These are phyloP conservation scores for Actias luna DNA, from an alignment of 2,888 invertebrate species.

Conservation along the genomic window DNA sequence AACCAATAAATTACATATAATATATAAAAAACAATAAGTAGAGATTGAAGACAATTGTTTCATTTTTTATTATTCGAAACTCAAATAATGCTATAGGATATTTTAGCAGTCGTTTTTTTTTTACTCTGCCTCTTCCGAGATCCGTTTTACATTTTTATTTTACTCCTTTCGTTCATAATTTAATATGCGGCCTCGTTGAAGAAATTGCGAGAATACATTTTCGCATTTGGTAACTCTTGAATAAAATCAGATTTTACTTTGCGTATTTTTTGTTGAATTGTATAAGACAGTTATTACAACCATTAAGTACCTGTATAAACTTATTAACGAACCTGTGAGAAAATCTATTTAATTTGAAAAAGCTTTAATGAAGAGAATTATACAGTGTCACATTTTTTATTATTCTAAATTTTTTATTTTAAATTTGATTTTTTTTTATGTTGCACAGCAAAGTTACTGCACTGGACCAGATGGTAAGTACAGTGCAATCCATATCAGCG, in stretches of 20 bases:
- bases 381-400: neutral
- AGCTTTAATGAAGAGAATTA: neutral
- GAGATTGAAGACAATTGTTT: neutral
- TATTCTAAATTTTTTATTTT: too few relatives aligned
- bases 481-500: too few relatives aligned
- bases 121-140: constrained; percentile 52
- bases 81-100: constrained; percentile 37
- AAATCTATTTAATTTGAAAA: neutral
- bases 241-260: constrained; percentile 57
- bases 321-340: neutral
- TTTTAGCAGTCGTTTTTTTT: constrained; percentile 45
- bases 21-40: neutral
- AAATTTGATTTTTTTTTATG: too few relatives aligned
- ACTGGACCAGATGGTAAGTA: too few relatives aligned
- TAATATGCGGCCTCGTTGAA: constrained; percentile 68
- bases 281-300: constrained; percentile 33
- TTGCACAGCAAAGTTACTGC: too few relatives aligned
- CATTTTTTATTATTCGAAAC: constrained; percentile 31
- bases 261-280: constrained; percentile 47
- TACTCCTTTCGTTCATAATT: constrained; percentile 70
- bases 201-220: constrained; percentile 67
- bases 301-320: neutral
- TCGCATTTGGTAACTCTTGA: constrained; percentile 64
- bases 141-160: constrained; percentile 70
- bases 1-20: too few relatives aligned